Conservation (phyloP, 37 sponge, comb jelly and placozoan genomes). For the Mnemiopsis leidyi region DNA sequence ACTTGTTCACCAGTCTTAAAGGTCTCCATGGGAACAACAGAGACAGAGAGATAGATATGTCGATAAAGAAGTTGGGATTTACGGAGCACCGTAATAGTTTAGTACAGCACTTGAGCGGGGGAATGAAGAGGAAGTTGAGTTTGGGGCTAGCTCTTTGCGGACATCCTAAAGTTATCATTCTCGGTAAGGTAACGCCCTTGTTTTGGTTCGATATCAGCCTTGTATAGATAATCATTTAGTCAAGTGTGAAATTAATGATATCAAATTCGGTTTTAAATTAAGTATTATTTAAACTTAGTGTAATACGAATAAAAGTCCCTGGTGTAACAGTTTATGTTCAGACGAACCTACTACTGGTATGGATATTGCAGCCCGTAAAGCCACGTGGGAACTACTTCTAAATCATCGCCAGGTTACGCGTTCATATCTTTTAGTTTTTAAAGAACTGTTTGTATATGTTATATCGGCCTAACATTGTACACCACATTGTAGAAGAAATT, state of each 20-base stretch:
- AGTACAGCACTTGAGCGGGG: conserved; percentile 9
- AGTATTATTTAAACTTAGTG: no score
- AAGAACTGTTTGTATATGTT: no score
- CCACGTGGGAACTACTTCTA: conserved; percentile 11
- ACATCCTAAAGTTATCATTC: neutral
- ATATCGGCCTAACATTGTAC: no score
- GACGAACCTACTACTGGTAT: conserved; percentile 3
- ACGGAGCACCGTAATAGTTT: neutral
- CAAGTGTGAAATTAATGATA: no score
- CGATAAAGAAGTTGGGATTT: conserved; percentile 12
- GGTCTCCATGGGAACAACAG: neutral
- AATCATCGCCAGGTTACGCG: neutral
- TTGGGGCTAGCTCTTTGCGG: neutral
- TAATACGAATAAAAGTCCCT: no score
- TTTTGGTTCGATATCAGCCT: no score
- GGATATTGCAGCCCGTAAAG: neutral
- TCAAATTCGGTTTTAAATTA: no score
- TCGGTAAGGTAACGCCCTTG: no score
- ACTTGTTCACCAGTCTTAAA: neutral
- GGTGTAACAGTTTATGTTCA: neutral
- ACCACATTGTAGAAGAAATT: no score
- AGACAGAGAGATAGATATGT: neutral
- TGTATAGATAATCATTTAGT: no score
- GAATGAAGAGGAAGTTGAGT: conserved; percentile 35
- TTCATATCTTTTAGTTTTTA: neutral